Evolutionary conservation across 2,797 vertebrate genomes (phyloP), one percentile per base, ranked within the genome.

Genomic region (Parambassis ranga): DNA sequence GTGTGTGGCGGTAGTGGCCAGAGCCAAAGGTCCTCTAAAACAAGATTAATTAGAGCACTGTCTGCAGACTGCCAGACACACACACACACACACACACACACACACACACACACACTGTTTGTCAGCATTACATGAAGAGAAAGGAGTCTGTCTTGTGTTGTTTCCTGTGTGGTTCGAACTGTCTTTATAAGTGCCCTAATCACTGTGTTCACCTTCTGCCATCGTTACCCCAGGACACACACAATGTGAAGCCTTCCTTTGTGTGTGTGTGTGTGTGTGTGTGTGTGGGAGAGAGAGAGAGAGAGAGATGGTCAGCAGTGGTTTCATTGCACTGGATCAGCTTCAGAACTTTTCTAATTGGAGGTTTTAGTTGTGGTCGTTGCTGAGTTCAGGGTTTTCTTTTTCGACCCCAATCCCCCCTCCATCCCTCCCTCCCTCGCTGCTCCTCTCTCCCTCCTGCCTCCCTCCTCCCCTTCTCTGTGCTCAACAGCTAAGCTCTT

Each of bases 361-460:
- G 85, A 83, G 86, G 76, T 84, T 87, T 90, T 83, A 84, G 82
- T 82, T 48, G 65, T 79, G 84, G 75, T 84, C 81, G 63, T 77
- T 91, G 91, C 89, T 92, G 90, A 92, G 86, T 85, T 90, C 78
- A 84, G 84, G 64, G 23, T 56, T 89, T 90, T 90, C 76, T 65
- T 32, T 19, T 13, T 47, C 32, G 23, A 57, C 72, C 53, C 63
- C 58, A 76, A 68, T 72, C 81, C 65, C 67, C 68, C 59, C n/a
- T 42, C 56, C 64, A 44, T 47, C 60, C 50, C 55, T 50, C 64
- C 42, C 30, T 7, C 61, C 18, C 31, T 18, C 16, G n/a, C 15
- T 23, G 26, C 37, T 39, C 56, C 37, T 22, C 41, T 42, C 35
- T 19, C 37, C 32, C n/a, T 26, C 30, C 16, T 27, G 26, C 20